phyloP scores from a whole-genome alignment of 92 coral and sea anemone genomes.

The Galaxea fascicularis region DNA sequence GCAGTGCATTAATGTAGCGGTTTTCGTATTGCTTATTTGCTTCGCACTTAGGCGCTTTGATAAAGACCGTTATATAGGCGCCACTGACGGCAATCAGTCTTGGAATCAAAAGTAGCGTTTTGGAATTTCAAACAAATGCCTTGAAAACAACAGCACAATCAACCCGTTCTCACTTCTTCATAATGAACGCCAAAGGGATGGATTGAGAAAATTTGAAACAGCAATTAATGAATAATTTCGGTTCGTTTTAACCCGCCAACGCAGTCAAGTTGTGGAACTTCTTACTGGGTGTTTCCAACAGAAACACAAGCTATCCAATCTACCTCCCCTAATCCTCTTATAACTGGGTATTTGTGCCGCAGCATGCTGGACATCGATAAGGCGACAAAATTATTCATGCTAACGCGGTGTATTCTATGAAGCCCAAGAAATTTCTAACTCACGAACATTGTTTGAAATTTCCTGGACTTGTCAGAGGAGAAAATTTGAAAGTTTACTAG shows the following conservation, averaged over 20 bases:
- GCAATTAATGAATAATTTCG: not conserved
- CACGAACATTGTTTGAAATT: not conserved
- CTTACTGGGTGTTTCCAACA: constrained; percentile 23
- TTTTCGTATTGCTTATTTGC: too few relatives aligned
- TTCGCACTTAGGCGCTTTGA: too few relatives aligned
- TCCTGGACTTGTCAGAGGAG: not conserved
- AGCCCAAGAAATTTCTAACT: not conserved
- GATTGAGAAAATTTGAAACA: not conserved
- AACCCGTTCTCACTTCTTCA: not conserved
- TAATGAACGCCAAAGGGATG: too few relatives aligned
- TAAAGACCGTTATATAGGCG: too few relatives aligned
- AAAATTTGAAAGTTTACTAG: not conserved
- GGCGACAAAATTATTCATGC: not conserved
- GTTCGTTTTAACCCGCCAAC: not conserved
- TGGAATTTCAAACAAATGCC: not conserved
- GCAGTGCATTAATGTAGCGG: too few relatives aligned
- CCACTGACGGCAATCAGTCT: too few relatives aligned
- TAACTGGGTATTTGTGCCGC: not conserved
- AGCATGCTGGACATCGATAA: not conserved
- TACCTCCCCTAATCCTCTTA: not conserved
- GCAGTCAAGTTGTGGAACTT: not conserved
- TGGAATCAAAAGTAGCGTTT: not conserved
- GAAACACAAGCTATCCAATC: not conserved
- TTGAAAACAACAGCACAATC: not conserved
- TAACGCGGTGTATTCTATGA: not conserved